Evolutionary conservation across 92 coral and sea anemone species (phyloP).

Genomic region (Porites cylindrica): DNA sequence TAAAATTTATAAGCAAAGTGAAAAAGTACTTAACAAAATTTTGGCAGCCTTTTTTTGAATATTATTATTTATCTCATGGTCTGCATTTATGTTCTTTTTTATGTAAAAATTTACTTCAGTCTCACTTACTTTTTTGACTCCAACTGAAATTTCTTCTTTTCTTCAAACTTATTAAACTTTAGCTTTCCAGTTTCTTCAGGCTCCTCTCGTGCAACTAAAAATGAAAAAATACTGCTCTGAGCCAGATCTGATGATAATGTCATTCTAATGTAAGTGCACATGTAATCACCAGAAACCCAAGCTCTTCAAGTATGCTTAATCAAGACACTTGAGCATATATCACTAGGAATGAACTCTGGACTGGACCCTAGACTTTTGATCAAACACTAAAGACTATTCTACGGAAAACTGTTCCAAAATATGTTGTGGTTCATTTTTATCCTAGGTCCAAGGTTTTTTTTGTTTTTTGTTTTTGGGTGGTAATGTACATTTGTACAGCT

Average conservation of each 20-base stretch:
- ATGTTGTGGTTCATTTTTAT: too few relatives aligned
- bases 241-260: neutral
- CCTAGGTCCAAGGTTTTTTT: too few relatives aligned
- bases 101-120: neutral
- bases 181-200: slow-evolving; percentile 76
- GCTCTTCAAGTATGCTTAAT: too few relatives aligned
- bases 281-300: too few relatives aligned
- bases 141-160: slow-evolving; percentile 91
- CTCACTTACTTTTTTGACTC: slow-evolving; percentile 91
- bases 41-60: too few relatives aligned
- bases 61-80: too few relatives aligned
- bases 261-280: neutral
- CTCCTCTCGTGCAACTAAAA: slow-evolving; percentile 74
- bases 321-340: too few relatives aligned
- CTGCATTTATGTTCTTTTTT: too few relatives aligned
- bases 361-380: neutral
- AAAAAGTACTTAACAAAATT: too few relatives aligned
- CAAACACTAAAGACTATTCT: neutral
- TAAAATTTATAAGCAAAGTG: too few relatives aligned
- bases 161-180: slow-evolving; percentile 95
- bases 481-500: too few relatives aligned
- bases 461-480: too few relatives aligned
- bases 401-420: neutral
- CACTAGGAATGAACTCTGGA: neutral
- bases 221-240: neutral